phyloP scores from a whole-genome alignment of 2,888 invertebrate genomes.

The Parnassius smintheus region DNA sequence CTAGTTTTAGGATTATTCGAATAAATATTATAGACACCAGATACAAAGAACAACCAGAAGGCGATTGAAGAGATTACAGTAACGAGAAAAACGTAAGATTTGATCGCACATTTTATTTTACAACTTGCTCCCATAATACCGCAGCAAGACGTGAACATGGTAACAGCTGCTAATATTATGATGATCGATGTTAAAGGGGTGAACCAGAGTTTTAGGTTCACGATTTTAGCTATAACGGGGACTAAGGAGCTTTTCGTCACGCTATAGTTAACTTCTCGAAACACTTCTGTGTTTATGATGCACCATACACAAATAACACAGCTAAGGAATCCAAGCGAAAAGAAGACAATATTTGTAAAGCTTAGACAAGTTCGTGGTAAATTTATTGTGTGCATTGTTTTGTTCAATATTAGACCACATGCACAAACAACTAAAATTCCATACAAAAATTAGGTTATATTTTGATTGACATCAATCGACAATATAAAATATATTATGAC shows the following conservation, averaged over 20 bases:
- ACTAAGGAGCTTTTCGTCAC: slow-evolving; percentile 61
- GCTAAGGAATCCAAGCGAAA: slow-evolving; percentile 49
- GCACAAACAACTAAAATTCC: slow-evolving; percentile 2
- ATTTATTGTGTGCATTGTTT: slow-evolving; percentile 60
- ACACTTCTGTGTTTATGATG: slow-evolving; percentile 60
- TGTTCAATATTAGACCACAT: background rate
- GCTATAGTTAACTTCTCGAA: slow-evolving; percentile 64
- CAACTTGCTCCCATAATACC: slow-evolving; percentile 69
- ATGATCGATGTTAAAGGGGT: slow-evolving; percentile 60
- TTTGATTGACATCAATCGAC: slow-evolving; percentile 8
- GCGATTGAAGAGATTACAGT: slow-evolving; percentile 46
- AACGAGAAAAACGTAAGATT: slow-evolving; percentile 63
- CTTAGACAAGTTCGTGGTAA: slow-evolving; percentile 70
- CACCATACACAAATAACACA: slow-evolving; percentile 65
- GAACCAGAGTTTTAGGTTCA: slow-evolving; percentile 60
- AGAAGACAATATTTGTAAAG: slow-evolving; percentile 63
- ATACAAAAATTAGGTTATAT: slow-evolving; percentile 13
- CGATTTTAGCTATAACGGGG: slow-evolving; percentile 51
- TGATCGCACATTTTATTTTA: slow-evolving; percentile 62
- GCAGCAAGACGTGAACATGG: slow-evolving; percentile 66
- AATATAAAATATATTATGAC: background rate
- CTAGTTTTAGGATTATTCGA: slow-evolving; percentile 51
- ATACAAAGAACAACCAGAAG: slow-evolving; percentile 62
- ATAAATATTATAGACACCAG: slow-evolving; percentile 63
- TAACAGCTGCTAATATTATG: slow-evolving; percentile 49